Percentiles rank a stretch among this genome's conserved stretches.
These are phyloP conservation scores for Aelia acuminata DNA, from an alignment of 2,888 invertebrate genomes.

Conservation along the genomic window DNA sequence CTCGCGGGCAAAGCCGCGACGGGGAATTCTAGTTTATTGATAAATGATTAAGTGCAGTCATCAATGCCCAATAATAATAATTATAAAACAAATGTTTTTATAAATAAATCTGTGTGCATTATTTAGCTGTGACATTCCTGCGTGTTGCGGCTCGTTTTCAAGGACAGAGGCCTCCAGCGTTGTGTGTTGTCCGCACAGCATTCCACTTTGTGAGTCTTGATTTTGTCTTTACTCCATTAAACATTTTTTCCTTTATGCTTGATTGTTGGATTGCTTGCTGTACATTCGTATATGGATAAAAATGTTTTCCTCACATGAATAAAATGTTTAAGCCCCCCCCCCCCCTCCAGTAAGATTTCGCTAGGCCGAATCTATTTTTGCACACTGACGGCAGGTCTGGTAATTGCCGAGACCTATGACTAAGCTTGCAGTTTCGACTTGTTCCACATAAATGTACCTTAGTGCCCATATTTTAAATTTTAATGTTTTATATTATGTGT, in stretches of 20 bases:
- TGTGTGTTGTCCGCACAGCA: background rate
- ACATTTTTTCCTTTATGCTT: background rate
- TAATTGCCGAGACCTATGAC: conserved; percentile 12
- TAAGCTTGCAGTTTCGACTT: background rate
- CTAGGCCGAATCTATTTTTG: background rate
- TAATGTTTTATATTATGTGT: background rate
- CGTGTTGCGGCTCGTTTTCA: background rate
- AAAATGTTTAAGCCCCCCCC: background rate
- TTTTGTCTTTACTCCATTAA: background rate
- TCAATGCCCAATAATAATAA: no score
- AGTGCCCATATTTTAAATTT: background rate
- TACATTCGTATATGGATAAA: background rate
- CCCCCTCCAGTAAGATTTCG: background rate
- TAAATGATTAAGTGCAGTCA: no score
- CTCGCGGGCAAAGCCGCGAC: no score
- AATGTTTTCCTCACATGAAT: background rate
- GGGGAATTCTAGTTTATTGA: no score
- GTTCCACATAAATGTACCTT: background rate
- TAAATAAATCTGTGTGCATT: background rate
- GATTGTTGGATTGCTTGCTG: background rate
- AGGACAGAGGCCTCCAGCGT: background rate
- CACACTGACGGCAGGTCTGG: background rate
- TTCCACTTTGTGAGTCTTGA: background rate
- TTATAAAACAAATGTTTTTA: background rate
- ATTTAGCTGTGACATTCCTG: background rate